Evolutionary conservation across 2,888 invertebrate species (phyloP).

Genomic region (Cryptus viduatorius): DNA sequence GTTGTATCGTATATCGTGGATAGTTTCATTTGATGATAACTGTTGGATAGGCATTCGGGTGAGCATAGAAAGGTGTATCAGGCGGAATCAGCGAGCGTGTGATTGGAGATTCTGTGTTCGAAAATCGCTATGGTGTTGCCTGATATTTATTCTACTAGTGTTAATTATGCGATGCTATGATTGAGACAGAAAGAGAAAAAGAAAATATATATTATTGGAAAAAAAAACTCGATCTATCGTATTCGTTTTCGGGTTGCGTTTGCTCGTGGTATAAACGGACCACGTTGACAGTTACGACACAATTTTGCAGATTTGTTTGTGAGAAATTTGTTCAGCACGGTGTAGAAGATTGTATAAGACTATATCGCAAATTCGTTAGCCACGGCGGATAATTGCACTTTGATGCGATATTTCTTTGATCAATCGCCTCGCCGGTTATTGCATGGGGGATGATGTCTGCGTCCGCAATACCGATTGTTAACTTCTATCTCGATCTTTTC

Average conservation of each 20-base stretch:
- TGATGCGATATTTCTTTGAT: background rate
- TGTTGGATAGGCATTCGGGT: background rate
- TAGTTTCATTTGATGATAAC: background rate
- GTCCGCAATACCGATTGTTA: slow-evolving; percentile 1
- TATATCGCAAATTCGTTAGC: background rate
- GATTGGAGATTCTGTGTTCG: too few species aligned
- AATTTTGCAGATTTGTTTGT: background rate
- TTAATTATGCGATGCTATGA: too few species aligned
- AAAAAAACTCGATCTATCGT: too few species aligned
- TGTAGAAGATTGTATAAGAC: background rate
- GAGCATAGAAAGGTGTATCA: too few species aligned
- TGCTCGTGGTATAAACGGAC: background rate
- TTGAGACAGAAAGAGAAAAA: too few species aligned
- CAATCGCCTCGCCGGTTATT: background rate
- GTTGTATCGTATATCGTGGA: background rate
- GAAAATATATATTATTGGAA: too few species aligned
- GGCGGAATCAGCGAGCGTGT: too few species aligned
- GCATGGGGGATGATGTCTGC: background rate
- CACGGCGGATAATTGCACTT: background rate
- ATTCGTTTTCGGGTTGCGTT: background rate
- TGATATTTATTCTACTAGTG: too few species aligned
- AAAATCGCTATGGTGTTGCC: too few species aligned
- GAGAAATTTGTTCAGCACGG: too few species aligned
- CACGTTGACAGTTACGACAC: background rate
- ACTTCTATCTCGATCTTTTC: background rate